These are phyloP conservation scores for Psilopsiagon aymara DNA, from an alignment of 2,113 vertebrate species.

Conservation along the genomic window DNA sequence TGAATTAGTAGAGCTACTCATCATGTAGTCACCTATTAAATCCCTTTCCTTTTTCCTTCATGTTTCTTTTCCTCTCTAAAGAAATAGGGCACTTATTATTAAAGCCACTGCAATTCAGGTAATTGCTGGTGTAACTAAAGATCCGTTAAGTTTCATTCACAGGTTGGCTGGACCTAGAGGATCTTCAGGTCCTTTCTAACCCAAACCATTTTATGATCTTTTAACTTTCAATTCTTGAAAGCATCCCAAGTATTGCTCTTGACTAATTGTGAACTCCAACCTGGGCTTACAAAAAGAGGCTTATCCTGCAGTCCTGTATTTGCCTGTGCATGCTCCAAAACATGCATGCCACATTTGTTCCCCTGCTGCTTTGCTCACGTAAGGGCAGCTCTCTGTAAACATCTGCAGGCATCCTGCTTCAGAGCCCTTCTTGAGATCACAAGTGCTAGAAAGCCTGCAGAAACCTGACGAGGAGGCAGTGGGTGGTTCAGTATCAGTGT, in stretches of 20 bases:
- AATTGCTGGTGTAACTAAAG: background rate
- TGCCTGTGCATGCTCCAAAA: background rate
- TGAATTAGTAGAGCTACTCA: background rate
- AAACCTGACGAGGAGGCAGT: background rate
- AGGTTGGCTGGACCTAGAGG: background rate
- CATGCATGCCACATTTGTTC: background rate
- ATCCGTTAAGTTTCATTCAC: background rate
- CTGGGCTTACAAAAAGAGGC: background rate
- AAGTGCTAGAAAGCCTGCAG: background rate
- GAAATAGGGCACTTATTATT: background rate
- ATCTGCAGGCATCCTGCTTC: background rate
- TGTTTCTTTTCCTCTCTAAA: background rate
- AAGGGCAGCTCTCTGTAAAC: slow-evolving; percentile 22
- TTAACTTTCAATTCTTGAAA: background rate
- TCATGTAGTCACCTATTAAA: background rate
- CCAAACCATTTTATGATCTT: background rate
- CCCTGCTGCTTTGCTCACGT: background rate
- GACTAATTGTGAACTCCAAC: background rate
- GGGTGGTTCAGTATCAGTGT: slow-evolving; percentile 5
- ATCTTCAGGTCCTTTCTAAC: background rate
- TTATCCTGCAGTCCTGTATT: background rate
- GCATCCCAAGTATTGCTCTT: background rate
- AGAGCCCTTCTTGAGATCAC: background rate
- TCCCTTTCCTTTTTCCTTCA: background rate
- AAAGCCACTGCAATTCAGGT: background rate